phyloP scores from a whole-genome alignment of 1,140 invertebrate genomes.

The Pachypeltis micranthus region DNA sequence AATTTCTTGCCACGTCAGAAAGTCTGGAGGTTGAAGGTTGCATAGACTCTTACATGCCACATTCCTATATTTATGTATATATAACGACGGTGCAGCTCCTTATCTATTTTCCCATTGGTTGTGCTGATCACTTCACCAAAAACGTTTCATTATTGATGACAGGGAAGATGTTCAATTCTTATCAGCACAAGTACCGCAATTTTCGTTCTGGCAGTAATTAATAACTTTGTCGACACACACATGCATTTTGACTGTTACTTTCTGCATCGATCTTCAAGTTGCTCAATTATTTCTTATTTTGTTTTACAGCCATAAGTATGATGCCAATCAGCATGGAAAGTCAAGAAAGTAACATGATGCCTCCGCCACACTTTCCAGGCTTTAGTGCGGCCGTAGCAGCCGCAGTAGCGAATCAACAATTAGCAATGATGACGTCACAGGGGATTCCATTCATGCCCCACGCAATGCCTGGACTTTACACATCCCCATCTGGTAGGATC shows the following conservation, averaged over 20 bases:
- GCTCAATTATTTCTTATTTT: neutral
- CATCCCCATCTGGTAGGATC: slow-evolving; percentile 32
- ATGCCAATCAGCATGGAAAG: slow-evolving; percentile 22
- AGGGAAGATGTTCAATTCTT: no score
- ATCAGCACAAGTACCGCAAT: no score
- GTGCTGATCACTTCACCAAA: no score
- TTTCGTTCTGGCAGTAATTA: no score
- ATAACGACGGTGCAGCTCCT: no score
- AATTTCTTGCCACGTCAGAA: no score
- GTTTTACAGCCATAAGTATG: slow-evolving; percentile 22
- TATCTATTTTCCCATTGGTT: no score
- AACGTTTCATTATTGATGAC: no score
- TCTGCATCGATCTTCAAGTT: neutral
- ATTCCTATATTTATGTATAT: neutral
- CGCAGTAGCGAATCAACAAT: slow-evolving; percentile 31
- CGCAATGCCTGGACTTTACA: slow-evolving; percentile 33
- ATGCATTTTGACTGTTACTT: no score
- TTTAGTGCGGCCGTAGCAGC: slow-evolving; percentile 29
- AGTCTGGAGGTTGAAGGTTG: no score
- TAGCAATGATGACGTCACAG: slow-evolving; percentile 34
- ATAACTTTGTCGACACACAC: no score
- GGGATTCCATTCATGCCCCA: slow-evolving; percentile 33
- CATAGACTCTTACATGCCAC: no score
- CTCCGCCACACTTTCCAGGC: slow-evolving; percentile 24
- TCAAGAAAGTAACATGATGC: slow-evolving; percentile 19